These are phyloP conservation scores for Liopterus haemorrhoidalis DNA, from an alignment of 2,888 invertebrate genomes.

Conservation along the genomic window DNA sequence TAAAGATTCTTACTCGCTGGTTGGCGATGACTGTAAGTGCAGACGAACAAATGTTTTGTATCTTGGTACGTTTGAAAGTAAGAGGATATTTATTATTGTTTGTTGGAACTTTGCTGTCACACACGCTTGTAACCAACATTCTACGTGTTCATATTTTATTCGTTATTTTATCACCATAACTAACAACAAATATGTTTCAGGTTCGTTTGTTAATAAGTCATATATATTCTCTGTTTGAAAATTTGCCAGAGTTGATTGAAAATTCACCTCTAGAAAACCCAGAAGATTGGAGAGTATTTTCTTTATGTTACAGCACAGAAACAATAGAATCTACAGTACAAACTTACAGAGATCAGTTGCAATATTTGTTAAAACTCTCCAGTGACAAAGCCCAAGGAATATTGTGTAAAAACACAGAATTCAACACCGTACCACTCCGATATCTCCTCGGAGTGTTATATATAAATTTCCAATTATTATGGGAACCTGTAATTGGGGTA, in stretches of 20 bases:
- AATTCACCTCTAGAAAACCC: conserved; percentile 37
- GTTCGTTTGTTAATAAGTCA: conserved; percentile 67
- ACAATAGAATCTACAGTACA: conserved; percentile 64
- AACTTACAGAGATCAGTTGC: conserved; percentile 72
- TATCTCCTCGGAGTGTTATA: conserved; percentile 79
- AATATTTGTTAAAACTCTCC: conserved; percentile 66
- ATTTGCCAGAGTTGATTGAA: conserved; percentile 45
- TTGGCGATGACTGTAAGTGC: too few species aligned
- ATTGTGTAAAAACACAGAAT: conserved; percentile 53
- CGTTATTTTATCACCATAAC: too few species aligned
- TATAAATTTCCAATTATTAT: conserved; percentile 81
- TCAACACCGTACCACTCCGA: conserved; percentile 61
- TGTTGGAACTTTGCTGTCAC: too few species aligned
- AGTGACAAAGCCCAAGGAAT: conserved; percentile 53
- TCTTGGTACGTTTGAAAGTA: too few species aligned
- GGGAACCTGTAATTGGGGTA: conserved; percentile 76
- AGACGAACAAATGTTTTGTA: too few species aligned
- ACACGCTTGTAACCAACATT: too few species aligned
- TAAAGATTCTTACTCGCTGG: too few species aligned
- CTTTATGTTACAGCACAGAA: conserved; percentile 65
- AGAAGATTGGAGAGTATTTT: conserved; percentile 57
- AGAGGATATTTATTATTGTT: too few species aligned
- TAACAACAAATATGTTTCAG: conserved; percentile 46
- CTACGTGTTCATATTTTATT: too few species aligned
- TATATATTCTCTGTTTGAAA: conserved; percentile 64